These are phyloP conservation scores for Oreochromis spilurus DNA, from an alignment of 2,113 vertebrate genomes.

Conservation along the genomic window DNA sequence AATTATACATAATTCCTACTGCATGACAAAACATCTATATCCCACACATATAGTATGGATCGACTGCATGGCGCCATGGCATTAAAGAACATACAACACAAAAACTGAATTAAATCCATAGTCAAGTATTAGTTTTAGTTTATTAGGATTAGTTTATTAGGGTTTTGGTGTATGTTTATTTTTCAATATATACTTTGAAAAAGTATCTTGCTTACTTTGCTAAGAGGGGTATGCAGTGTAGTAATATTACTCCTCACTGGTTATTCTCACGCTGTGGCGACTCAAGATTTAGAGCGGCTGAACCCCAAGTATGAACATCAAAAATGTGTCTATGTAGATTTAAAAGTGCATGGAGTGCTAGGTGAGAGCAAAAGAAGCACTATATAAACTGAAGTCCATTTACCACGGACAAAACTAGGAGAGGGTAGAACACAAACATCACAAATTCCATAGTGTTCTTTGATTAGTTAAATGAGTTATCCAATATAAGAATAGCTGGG, in stretches of 20 bases:
- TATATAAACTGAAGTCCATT: not conserved
- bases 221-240: not conserved
- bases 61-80: not conserved
- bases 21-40: constrained; percentile 37
- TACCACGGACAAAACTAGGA: not conserved
- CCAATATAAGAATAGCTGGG: not conserved
- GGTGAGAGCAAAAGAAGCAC: not conserved
- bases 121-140: not conserved
- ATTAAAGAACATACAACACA: not conserved
- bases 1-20: constrained; percentile 55
- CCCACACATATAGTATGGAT: not conserved
- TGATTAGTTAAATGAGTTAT: not conserved
- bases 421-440: not conserved
- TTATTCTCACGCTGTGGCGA: not conserved
- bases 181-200: not conserved
- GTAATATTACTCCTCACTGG: not conserved
- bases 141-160: not conserved
- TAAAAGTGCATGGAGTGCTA: not conserved
- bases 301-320: not conserved
- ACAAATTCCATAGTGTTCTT: not conserved
- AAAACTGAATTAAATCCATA: not conserved
- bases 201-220: not conserved
- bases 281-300: not conserved
- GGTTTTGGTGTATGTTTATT: not conserved
- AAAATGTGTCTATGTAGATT: not conserved